phyloP scores from a whole-genome alignment of 1,140 invertebrate species.

The Drosophila willistoni region DNA sequence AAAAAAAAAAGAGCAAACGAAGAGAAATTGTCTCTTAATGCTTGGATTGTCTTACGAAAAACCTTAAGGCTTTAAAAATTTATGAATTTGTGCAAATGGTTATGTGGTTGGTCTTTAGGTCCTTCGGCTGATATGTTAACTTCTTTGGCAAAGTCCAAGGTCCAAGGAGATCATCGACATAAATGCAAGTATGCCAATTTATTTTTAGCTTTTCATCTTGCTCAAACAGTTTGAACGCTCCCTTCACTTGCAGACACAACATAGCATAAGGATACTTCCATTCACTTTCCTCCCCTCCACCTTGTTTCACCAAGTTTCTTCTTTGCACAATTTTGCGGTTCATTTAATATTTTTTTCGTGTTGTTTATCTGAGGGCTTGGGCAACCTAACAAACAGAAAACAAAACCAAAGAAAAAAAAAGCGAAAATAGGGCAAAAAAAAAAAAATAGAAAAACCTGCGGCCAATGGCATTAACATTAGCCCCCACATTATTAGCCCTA shows the following conservation, averaged over 20 bases:
- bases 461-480: slow-evolving; percentile 65
- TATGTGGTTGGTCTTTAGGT: neutral
- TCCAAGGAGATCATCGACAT: slow-evolving; percentile 36
- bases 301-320: neutral
- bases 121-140: no score
- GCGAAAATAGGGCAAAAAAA: slow-evolving; percentile 5
- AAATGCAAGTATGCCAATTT: slow-evolving; percentile 65
- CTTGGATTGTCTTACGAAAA: slow-evolving; percentile 25
- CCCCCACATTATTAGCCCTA: slow-evolving; percentile 33
- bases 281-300: neutral
- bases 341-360: slow-evolving; percentile 75
- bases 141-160: neutral
- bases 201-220: slow-evolving; percentile 62
- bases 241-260: slow-evolving; percentile 37
- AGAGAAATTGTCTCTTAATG: slow-evolving; percentile 5
- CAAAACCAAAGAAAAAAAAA: neutral
- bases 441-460: slow-evolving; percentile 38
- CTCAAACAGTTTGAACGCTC: slow-evolving; percentile 6
- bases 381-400: slow-evolving; percentile 5
- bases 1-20: slow-evolving; percentile 2
- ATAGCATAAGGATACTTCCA: neutral
- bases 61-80: slow-evolving; percentile 51
- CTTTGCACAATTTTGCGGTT: slow-evolving; percentile 78
- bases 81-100: slow-evolving; percentile 37
- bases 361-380: slow-evolving; percentile 62